Conservation (phyloP, 1,140 invertebrate genomes). For the Mamestra configurata region DNA sequence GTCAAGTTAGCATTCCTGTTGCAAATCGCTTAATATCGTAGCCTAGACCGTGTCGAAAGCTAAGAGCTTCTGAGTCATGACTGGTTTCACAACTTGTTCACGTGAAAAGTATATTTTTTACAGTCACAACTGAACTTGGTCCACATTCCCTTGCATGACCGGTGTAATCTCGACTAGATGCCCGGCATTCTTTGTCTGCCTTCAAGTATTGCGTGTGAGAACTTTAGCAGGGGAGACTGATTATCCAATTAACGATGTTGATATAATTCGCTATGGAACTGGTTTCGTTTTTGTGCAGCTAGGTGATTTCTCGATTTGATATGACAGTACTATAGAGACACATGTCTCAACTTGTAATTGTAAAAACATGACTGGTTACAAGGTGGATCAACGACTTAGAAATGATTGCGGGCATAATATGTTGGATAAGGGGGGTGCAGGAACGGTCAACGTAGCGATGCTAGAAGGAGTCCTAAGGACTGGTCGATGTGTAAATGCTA, state of each 20-base stretch:
- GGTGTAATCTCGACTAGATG: conserved; percentile 19
- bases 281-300: neutral
- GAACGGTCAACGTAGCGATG: no score
- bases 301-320: neutral
- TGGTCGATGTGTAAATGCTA: no score
- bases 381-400: no score
- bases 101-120: conserved; percentile 19
- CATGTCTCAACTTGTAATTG: no score
- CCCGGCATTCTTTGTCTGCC: neutral
- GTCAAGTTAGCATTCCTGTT: neutral
- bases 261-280: conserved; percentile 4
- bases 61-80: conserved; percentile 18
- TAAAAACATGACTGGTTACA: no score
- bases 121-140: conserved; percentile 12
- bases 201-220: conserved; percentile 14
- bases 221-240: neutral
- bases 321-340: neutral
- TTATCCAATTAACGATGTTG: conserved; percentile 38
- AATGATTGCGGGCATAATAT: no score
- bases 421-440: no score
- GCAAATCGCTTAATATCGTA: conserved; percentile 24
- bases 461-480: no score
- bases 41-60: conserved; percentile 41
- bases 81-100: conserved; percentile 20
- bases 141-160: conserved; percentile 13